Conservation (phyloP, 2,888 invertebrate genomes). For the Tetanocera ferruginea region DNA sequence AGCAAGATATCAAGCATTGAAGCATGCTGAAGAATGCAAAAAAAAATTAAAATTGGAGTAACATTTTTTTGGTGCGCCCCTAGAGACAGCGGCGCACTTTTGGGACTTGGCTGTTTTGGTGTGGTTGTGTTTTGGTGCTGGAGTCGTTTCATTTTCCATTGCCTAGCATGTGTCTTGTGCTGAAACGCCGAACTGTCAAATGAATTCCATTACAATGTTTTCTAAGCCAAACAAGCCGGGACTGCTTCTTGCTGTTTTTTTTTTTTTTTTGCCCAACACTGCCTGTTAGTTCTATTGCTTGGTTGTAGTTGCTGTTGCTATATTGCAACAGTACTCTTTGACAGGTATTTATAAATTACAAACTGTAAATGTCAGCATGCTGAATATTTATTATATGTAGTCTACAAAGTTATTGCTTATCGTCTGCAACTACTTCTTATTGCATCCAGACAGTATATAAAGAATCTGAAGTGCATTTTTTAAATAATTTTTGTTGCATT, state of each 20-base stretch:
- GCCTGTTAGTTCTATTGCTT: not conserved
- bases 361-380: conserved; percentile 35
- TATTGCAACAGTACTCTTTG: conserved; percentile 11
- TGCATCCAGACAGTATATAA: not conserved
- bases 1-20: no score
- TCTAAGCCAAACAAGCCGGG: not conserved
- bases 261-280: not conserved
- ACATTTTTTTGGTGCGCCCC: not conserved
- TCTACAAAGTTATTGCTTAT: conserved; percentile 35
- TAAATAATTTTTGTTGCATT: conserved; percentile 14
- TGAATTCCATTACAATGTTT: not conserved
- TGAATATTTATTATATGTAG: conserved; percentile 32
- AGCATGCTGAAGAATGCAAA: no score
- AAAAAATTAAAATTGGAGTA: not conserved
- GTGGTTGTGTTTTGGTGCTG: not conserved
- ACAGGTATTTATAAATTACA: conserved; percentile 38
- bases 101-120: not conserved
- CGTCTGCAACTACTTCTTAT: not conserved
- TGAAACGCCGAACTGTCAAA: not conserved
- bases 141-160: not conserved
- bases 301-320: not conserved
- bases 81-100: not conserved
- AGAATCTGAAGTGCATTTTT: conserved; percentile 27
- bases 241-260: not conserved
- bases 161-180: not conserved